A percentile compares a stretch with the other conserved stretches of the same genome.
These are phyloP conservation scores for Columba guinea DNA, from an alignment of 2,797 vertebrate genomes.

Conservation along the genomic window DNA sequence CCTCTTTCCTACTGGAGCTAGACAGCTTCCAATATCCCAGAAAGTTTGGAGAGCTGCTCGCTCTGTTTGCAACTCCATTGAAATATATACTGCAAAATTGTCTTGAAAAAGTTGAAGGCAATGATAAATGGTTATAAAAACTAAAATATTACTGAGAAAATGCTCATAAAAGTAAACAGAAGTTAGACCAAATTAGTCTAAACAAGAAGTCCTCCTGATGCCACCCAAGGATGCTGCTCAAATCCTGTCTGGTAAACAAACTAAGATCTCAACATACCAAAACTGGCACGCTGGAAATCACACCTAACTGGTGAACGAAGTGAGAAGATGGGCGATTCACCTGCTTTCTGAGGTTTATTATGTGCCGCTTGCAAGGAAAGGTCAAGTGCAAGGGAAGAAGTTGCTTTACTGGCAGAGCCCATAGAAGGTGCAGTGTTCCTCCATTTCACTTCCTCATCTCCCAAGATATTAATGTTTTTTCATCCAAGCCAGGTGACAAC, in stretches of 20 bases:
- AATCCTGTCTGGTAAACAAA: conserved; percentile 60
- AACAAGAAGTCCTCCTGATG: conserved; percentile 55
- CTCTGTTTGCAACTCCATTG: not conserved
- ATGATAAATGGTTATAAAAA: not conserved
- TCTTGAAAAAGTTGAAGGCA: conserved; percentile 4
- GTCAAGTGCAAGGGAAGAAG: not conserved
- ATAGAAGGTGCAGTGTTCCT: not conserved
- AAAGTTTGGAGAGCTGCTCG: not conserved
- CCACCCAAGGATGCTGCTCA: conserved; percentile 27
- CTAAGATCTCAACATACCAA: not conserved
- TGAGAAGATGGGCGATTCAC: not conserved
- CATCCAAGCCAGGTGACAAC: not conserved
- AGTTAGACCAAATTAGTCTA: conserved; percentile 23
- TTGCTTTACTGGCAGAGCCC: not conserved
- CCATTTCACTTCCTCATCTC: not conserved
- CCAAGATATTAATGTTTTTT: not conserved
- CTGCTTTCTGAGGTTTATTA: not conserved
- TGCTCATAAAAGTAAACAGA: conserved; percentile 6
- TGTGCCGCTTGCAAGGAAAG: not conserved
- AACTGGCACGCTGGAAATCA: not conserved
- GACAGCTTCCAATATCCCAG: not conserved
- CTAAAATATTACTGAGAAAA: not conserved
- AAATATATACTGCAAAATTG: not conserved
- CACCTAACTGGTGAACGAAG: conserved; percentile 29
- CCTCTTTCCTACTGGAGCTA: not conserved